phyloP scores from a whole-genome alignment of 2,888 invertebrate species.

The Ophion costatus region DNA sequence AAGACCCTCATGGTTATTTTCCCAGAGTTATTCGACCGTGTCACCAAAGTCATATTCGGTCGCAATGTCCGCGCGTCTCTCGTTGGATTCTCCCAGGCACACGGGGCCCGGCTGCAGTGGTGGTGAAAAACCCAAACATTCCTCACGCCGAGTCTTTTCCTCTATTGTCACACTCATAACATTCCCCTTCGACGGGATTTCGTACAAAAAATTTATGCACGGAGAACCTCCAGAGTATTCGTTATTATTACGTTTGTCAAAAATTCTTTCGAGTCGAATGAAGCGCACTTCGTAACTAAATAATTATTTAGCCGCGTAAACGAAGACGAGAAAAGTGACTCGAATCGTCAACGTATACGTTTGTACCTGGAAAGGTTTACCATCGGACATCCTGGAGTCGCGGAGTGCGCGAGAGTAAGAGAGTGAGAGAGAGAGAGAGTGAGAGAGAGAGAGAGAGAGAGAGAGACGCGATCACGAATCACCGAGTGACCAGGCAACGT shows the following conservation, averaged over 20 bases:
- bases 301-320: background rate
- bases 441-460: background rate
- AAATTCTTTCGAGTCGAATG: background rate
- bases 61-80: background rate
- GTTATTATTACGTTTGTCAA: background rate
- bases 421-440: background rate
- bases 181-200: too few relatives aligned
- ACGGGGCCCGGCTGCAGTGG: background rate
- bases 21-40: background rate
- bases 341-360: background rate
- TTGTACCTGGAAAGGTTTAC: background rate
- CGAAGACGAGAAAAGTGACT: too few relatives aligned
- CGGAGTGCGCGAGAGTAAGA: background rate
- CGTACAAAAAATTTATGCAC: too few relatives aligned
- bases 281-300: background rate
- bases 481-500: constrained; percentile 58
- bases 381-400: background rate
- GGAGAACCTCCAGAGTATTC: too few relatives aligned
- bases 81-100: background rate
- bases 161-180: too few relatives aligned
- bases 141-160: background rate
- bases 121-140: background rate
- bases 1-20: background rate
- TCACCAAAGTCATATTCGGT: background rate
- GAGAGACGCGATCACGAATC: constrained; percentile 36